Evolutionary conservation across 2,888 invertebrate species (phyloP).

Genomic region (Ophion ellenae): DNA sequence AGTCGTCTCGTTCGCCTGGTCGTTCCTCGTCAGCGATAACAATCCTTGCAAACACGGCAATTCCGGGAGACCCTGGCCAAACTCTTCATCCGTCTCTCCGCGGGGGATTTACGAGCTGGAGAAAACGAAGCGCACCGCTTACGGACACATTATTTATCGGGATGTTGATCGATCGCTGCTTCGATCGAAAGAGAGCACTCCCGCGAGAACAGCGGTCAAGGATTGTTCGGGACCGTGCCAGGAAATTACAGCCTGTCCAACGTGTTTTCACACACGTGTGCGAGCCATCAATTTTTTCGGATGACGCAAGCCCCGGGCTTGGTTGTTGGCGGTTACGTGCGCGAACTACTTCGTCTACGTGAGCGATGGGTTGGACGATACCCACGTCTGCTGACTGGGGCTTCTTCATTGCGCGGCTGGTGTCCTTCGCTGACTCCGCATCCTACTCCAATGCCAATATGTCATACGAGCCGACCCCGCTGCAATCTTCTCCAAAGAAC

Average conservation of each 20-base stretch:
- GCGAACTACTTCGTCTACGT: background rate
- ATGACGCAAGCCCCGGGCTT: background rate
- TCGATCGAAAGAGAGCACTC: background rate
- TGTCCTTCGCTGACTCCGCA: background rate
- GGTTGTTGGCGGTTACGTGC: background rate
- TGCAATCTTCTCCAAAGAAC: background rate
- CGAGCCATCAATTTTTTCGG: background rate
- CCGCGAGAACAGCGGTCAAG: background rate
- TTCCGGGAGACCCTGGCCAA: conserved; percentile 21
- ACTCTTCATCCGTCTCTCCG: conserved; percentile 16
- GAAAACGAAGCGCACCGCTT: background rate
- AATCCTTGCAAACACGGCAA: conserved; percentile 36
- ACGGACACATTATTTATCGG: background rate
- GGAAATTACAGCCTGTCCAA: background rate
- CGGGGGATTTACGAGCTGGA: background rate
- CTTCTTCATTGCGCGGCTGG: background rate
- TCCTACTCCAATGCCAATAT: background rate
- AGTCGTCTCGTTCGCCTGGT: too few species aligned
- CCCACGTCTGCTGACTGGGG: background rate
- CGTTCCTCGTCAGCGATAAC: conserved; percentile 45
- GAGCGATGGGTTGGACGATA: background rate
- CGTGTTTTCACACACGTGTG: background rate
- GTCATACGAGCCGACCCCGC: background rate
- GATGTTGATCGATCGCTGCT: background rate
- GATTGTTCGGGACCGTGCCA: background rate